A percentile compares a stretch with the other conserved stretches of the same genome.
These are phyloP conservation scores for Bombus polaris DNA, from an alignment of 1,140 invertebrate genomes.

Conservation along the genomic window DNA sequence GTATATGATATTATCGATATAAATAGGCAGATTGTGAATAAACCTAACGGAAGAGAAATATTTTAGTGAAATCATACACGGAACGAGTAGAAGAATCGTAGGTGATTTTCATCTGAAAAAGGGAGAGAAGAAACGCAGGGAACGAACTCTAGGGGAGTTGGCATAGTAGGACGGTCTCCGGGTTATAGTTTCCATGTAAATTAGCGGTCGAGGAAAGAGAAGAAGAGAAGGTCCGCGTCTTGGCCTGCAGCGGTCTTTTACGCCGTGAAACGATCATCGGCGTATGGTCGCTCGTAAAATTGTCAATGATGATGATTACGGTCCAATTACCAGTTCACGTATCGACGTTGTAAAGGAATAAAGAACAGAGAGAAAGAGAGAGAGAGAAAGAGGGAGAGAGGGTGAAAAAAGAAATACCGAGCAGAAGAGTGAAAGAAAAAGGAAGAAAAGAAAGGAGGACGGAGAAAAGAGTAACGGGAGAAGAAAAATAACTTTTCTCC, in stretches of 20 bases:
- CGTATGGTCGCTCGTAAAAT: slow-evolving; percentile 59
- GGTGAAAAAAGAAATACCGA: slow-evolving; percentile 3
- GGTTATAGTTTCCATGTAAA: slow-evolving; percentile 61
- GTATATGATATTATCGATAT: background rate
- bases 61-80: background rate
- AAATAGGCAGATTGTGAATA: no score
- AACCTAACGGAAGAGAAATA: background rate
- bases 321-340: slow-evolving; percentile 55
- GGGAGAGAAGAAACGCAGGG: background rate
- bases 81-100: background rate
- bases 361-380: background rate
- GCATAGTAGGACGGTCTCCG: slow-evolving; percentile 28
- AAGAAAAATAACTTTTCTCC: slow-evolving; percentile 34
- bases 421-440: background rate
- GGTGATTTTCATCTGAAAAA: slow-evolving; percentile 13
- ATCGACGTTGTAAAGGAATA: slow-evolving; percentile 14
- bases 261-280: slow-evolving; percentile 47
- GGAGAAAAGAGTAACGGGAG: slow-evolving; percentile 21
- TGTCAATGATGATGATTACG: slow-evolving; percentile 61
- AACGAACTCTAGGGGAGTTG: background rate
- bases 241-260: slow-evolving; percentile 51
- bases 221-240: slow-evolving; percentile 18
- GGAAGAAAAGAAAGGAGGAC: background rate
- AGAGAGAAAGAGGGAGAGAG: no score
- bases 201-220: slow-evolving; percentile 16